Evolutionary conservation across 2,113 vertebrate genomes (phyloP), one percentile per base, ranked within the genome.

Genomic region (Sturnira hondurensis): DNA sequence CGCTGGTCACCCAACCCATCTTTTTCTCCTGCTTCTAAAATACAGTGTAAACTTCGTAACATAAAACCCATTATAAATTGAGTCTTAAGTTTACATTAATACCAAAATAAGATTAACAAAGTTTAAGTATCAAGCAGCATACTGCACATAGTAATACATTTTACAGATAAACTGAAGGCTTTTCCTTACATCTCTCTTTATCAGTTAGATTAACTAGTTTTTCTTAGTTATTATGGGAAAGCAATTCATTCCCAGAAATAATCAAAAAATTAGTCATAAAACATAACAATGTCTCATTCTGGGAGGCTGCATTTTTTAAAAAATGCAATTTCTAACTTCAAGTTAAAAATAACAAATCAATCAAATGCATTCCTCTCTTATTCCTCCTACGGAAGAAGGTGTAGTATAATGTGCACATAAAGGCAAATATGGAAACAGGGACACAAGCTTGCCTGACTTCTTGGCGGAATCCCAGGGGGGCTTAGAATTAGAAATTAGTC

Each of bases 81-180:
- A 67, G 17, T 33, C 11, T 63, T 91, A 77, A 90, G 92, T 90
- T 93, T 89, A 91, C 56, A 73, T 87, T 90, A 91, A 95, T 83
- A 84, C 45, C 71, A 95, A 91, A 96, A 85, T 17, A 96, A 96
- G 33, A 84, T 70, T 89, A 95, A 91, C 45, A 87, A 86, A 91
- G 71, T 41, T 43, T 89, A 97, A 93, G 22, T 84, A 36, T 54
- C 84, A 78, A 89, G 76, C 13, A 91, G 50, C 16, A 36, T 50
- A 56, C 3, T 33, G 6, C 12, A 68, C 17, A 82, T 31, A 36
- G 12, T 22, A 65, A 78, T 93, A 85, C 36, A 2, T 63, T 31
- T 94, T 33, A 87, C 5, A 93, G 54, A 87, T 50, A 93, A 90
- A 80, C 28, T 58, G 13, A 93, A 52, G 28, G 2, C 45, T 67